Evolutionary conservation across 2,797 vertebrate genomes (phyloP), one percentile per base, ranked within the genome.

Genomic region (Hyperoplus lanceolatus): DNA sequence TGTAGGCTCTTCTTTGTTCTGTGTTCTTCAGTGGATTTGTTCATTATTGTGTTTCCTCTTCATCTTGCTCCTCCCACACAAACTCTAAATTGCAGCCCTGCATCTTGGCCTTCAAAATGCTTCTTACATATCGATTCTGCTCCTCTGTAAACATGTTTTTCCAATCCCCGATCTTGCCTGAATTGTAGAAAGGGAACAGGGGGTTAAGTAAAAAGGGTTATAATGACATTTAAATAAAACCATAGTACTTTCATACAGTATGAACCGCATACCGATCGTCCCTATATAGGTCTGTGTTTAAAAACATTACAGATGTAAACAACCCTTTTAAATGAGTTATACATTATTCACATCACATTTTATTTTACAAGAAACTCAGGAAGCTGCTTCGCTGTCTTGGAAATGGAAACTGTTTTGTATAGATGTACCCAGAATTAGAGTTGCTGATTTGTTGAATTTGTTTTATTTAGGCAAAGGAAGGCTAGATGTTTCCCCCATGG

Each of bases 81-180:
- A 93, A 70, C 7, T 81, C 75, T 51, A 95, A 81, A 21, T 77
- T 18, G 42, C 36, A 62, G 65, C 79, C 74, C 0, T 79, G 70
- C 96, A 96, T 96, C 90, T 95, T 83, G 74, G 94, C 91, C 74
- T 82, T 83, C 76, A 94, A 96, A 67, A 92, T 48, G 0, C 75
- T 82, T 15, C 95, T 89, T 75, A 97, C 97, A 49, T 56, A 71
- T 11, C 70, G 36, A 0, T 91, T 92, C 79, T 96, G 95, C 75
- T 93, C 88, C 1, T 92, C 70, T 8, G 96, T 94, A 83, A 98
- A 96, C 81, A 93, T 92, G 74, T 90, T 92, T 38, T 78, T 94
- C 97, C 96, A 97, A 82, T 97, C 95, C 36, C 96, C 96, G 13
- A 93, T 90, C 69, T 93, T 87, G 10, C 97, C 97, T 97, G 70